Evolutionary conservation across 2,113 vertebrate genomes (phyloP).

Genomic region (Progne subis): DNA sequence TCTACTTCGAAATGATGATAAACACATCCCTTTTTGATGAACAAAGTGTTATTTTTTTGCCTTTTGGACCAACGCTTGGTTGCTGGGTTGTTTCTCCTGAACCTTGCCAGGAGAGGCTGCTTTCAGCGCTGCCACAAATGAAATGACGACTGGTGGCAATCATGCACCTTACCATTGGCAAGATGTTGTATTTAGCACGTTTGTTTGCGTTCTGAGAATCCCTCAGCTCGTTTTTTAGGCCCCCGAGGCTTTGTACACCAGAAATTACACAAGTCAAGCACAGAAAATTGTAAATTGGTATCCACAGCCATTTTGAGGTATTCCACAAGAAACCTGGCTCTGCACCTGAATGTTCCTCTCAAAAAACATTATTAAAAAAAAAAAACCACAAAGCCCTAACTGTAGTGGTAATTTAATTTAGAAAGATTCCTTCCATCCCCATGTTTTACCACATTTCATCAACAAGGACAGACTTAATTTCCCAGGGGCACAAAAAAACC

Average conservation of each 20-base stretch:
- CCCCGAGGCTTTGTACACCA: constrained; percentile 49
- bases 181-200: not conserved
- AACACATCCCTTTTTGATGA: constrained; percentile 16
- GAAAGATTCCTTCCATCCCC: not conserved
- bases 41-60: not conserved
- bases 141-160: not conserved
- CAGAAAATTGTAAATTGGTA: not conserved
- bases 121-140: not conserved
- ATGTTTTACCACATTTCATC: not conserved
- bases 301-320: constrained; percentile 44
- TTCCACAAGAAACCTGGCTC: constrained; percentile 37
- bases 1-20: not conserved
- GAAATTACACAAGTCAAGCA: constrained; percentile 55
- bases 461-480: not conserved
- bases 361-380: not conserved
- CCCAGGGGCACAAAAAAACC: not conserved
- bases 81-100: not conserved
- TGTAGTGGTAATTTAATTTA: not conserved
- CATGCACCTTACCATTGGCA: not conserved
- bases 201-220: not conserved
- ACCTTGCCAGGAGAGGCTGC: not conserved
- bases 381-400: not conserved
- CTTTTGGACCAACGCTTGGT: not conserved
- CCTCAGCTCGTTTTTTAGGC: not conserved
- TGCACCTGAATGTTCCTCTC: constrained; percentile 48